Percentiles rank a stretch among this genome's conserved stretches.
Conservation (phyloP, 2,888 invertebrate genomes). For the Chironomus tentans region DNA sequence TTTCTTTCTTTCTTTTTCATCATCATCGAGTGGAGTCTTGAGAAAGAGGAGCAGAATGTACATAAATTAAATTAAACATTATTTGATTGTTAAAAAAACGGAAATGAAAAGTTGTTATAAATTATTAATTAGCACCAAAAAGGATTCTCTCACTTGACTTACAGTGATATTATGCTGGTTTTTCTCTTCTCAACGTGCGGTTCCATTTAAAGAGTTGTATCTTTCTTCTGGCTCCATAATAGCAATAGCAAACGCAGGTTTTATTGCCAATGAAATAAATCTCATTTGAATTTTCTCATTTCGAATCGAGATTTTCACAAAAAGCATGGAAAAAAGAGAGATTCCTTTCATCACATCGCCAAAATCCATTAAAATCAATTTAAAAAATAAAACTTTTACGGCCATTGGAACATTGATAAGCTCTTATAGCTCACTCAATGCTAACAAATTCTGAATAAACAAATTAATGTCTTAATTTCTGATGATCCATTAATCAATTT, state of each 20-base stretch:
- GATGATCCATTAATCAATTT: conserved; percentile 25
- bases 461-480: conserved; percentile 25
- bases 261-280: neutral
- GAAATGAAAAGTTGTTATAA: too few species aligned
- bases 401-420: neutral
- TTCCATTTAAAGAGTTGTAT: neutral
- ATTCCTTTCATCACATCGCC: neutral
- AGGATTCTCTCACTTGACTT: too few species aligned
- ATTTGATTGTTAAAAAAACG: too few species aligned
- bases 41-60: too few species aligned
- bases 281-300: neutral
- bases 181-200: neutral
- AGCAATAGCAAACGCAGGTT: neutral
- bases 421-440: neutral
- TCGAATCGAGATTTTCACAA: neutral
- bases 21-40: too few species aligned
- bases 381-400: conserved; percentile 11
- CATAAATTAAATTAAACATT: too few species aligned
- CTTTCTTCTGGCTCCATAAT: neutral
- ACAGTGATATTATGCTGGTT: too few species aligned
- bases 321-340: neutral
- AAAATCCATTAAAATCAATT: conserved; percentile 23
- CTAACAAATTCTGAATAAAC: conserved; percentile 7
- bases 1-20: too few species aligned
- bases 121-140: too few species aligned